Evolutionary conservation across 2,888 invertebrate genomes (phyloP).

Genomic region (Pyrgus malvae): DNA sequence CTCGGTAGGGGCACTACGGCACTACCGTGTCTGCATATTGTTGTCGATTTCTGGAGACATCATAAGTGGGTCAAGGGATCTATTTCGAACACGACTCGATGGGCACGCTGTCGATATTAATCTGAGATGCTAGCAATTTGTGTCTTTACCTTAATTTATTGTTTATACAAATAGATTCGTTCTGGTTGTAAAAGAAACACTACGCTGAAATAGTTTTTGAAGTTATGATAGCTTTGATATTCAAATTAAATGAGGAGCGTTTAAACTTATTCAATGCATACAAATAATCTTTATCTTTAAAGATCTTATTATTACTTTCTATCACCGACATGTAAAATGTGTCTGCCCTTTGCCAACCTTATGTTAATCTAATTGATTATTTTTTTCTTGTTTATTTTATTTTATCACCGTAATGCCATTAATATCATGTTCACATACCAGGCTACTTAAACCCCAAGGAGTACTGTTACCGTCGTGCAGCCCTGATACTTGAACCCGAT

Average conservation of each 20-base stretch:
- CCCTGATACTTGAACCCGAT: not conserved
- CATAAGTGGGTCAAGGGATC: constrained; percentile 20
- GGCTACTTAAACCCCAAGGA: not conserved
- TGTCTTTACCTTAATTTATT: not conserved
- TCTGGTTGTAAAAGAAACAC: not conserved
- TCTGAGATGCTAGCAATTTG: not conserved
- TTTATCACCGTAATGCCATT: too few relatives aligned
- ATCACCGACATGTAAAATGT: too few relatives aligned
- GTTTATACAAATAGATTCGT: not conserved
- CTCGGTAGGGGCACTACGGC: too few relatives aligned
- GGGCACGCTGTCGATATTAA: constrained; percentile 15
- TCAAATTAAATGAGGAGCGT: too few relatives aligned
- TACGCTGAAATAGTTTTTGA: not conserved
- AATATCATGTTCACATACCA: not conserved
- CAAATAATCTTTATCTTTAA: too few relatives aligned
- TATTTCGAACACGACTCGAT: constrained; percentile 17
- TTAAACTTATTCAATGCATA: too few relatives aligned
- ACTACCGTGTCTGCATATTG: too few relatives aligned
- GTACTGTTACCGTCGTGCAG: not conserved
- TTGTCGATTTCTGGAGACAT: constrained; percentile 5
- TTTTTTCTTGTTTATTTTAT: too few relatives aligned
- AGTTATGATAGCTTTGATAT: not conserved
- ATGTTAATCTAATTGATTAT: too few relatives aligned
- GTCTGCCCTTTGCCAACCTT: too few relatives aligned
- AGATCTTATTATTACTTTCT: too few relatives aligned